phyloP scores from a whole-genome alignment of 1,140 invertebrate species.

The Rhizoglyphus robini region DNA sequence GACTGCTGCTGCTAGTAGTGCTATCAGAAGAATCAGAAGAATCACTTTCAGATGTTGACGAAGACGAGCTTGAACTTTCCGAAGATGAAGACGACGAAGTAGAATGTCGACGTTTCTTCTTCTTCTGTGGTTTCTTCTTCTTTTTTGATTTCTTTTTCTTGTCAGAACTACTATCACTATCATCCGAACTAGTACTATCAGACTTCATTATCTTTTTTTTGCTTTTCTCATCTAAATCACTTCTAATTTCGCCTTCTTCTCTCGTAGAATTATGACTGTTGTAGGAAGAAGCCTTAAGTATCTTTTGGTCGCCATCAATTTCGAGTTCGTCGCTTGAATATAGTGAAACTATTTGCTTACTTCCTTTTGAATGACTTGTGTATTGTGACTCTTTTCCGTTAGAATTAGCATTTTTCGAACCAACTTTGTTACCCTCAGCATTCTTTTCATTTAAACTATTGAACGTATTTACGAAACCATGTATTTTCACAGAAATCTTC shows the following conservation, averaged over 20 bases:
- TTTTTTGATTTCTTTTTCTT: not conserved
- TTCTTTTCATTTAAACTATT: not conserved
- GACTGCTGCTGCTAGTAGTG: not conserved
- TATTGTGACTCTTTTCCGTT: not conserved
- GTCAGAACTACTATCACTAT: not conserved
- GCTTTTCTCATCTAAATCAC: not conserved
- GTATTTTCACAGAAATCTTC: not conserved
- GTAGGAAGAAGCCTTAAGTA: not conserved
- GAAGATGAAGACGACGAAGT: slow-evolving; percentile 8
- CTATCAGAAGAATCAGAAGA: not conserved
- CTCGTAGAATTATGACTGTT: not conserved
- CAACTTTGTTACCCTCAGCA: not conserved
- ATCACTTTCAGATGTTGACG: not conserved
- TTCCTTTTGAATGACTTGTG: not conserved
- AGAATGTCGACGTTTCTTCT: not conserved
- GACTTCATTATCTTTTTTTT: not conserved
- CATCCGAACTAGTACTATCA: not conserved
- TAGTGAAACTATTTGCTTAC: not conserved
- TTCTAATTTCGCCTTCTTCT: not conserved
- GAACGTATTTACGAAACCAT: slow-evolving; percentile 19
- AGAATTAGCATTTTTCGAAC: not conserved
- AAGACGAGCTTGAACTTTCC: not conserved
- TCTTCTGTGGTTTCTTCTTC: not conserved
- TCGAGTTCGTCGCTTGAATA: not conserved
- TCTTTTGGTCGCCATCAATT: not conserved